phyloP scores from a whole-genome alignment of 2,797 vertebrate species.

The Monodelphis domestica region DNA sequence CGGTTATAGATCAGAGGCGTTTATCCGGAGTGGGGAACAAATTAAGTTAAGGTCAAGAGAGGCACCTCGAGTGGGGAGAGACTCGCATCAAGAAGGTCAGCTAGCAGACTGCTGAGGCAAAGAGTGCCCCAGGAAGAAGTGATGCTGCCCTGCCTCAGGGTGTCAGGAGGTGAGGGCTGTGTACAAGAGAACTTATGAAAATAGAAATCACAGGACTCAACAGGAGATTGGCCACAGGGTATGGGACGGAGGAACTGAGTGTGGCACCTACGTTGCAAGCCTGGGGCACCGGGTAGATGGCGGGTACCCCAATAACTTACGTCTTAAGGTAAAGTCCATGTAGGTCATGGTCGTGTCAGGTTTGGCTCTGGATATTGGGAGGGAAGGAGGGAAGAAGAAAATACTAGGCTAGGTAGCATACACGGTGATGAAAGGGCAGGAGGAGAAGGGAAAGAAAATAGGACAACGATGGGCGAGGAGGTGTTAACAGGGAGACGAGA shows the following conservation, averaged over 20 bases:
- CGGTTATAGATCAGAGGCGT: neutral
- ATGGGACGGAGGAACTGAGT: neutral
- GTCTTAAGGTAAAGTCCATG: constrained; percentile 40
- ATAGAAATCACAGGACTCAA: neutral
- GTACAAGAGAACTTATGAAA: neutral
- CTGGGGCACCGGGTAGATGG: neutral
- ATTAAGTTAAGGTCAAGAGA: neutral
- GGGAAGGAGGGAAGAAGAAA: constrained; percentile 38
- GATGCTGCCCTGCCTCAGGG: neutral
- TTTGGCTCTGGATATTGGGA: neutral
- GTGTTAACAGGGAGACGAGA: neutral
- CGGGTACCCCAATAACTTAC: neutral
- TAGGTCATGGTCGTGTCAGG: neutral
- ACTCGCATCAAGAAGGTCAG: too few species aligned
- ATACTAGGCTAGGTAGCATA: neutral
- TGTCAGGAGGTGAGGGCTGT: neutral
- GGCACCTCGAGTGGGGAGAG: neutral
- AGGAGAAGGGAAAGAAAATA: neutral
- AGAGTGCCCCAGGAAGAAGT: neutral
- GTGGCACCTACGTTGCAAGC: neutral
- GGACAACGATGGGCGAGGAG: neutral
- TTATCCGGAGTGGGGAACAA: neutral
- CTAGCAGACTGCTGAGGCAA: neutral
- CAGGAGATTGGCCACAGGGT: neutral
- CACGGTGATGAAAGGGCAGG: neutral